Percentiles rank a stretch among this genome's conserved stretches.
These are phyloP conservation scores for Anniella stebbinsi DNA, from an alignment of 2,797 vertebrate genomes.

Conservation along the genomic window DNA sequence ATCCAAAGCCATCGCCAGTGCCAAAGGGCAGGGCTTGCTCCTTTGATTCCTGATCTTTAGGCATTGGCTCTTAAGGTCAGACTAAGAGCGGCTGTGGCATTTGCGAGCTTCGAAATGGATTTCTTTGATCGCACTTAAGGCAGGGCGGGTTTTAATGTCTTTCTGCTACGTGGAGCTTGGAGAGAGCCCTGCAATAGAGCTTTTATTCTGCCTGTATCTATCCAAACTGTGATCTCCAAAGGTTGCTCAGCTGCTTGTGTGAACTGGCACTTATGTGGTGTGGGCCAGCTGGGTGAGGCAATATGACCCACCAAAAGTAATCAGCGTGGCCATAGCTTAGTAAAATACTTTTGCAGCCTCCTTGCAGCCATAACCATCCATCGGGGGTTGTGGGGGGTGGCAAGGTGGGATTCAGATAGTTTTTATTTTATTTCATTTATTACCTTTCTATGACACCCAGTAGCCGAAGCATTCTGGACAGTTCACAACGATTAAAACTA, in stretches of 20 bases:
- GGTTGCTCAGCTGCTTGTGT: not conserved
- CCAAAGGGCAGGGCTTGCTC: not conserved
- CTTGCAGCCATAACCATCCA: not conserved
- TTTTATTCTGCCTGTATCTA: not conserved
- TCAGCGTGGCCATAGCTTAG: not conserved
- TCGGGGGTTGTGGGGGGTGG: not conserved
- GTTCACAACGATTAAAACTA: no score
- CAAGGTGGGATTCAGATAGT: not conserved
- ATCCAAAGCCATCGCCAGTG: not conserved
- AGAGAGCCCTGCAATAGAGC: not conserved
- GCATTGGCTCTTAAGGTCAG: slow-evolving; percentile 55
- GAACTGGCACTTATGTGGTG: not conserved
- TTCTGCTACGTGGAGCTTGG: slow-evolving; percentile 49
- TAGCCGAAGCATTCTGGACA: no score
- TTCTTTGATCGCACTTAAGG: slow-evolving; percentile 50
- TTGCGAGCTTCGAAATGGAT: slow-evolving; percentile 49
- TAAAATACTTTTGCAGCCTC: not conserved
- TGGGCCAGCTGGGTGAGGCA: not conserved
- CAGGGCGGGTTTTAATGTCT: slow-evolving; percentile 58
- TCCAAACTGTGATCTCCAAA: not conserved
- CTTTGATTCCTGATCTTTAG: not conserved
- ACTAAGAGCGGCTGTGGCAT: slow-evolving; percentile 40
- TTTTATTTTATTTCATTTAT: no score
- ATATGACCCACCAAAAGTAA: not conserved
- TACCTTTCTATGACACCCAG: no score